Evolutionary conservation across 2,888 invertebrate species (phyloP), one percentile per base, ranked within the genome.

Genomic region (Rhamnusium bicolor): DNA sequence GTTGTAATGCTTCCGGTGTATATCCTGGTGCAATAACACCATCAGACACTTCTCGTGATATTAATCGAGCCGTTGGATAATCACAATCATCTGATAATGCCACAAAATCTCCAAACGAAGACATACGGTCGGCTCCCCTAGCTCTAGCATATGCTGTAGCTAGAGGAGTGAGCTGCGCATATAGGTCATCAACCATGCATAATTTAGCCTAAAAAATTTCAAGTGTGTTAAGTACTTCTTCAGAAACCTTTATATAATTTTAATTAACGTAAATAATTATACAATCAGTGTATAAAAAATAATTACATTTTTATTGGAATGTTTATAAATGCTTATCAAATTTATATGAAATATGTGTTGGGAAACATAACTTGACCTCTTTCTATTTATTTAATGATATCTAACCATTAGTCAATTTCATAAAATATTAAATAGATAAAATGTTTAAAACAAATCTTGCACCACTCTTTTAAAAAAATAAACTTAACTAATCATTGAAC

Each of bases 21-120:
- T 97, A 99, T 0, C 95, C 96, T 0, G 99, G 98, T 0, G 99
- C 99, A 81, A 99, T 95, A 60, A 99, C 94, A n/a, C 99, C 99
- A 88, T 99, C 99, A 0, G 98, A 99, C 0, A 99, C 98, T 90
- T 98, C 94, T 18, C 95, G 92, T 0, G 96, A 95, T 73, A 99
- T 97, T 69, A 99, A 95, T 85, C 92, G 93, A 0, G 99, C 99
- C 0, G 99, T 99, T 74, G 93, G 85, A 61, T 91, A 92, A 88
- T 99, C 99, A 85, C 99, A 99, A 0, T 89, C 88, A 86, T 98
- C 97, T 0, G 98, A 98, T 0, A 99, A 88, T 0, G 98, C 98
- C 40, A 99, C 92, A 88, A 99, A 99, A 89, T 99, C 99, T 0
- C 99, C 99, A 88, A 99, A 99, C 0, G 98, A 98, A 7, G 98